Evolutionary conservation across 2,797 vertebrate genomes (phyloP).

Genomic region (Tolypeutes matacus): DNA sequence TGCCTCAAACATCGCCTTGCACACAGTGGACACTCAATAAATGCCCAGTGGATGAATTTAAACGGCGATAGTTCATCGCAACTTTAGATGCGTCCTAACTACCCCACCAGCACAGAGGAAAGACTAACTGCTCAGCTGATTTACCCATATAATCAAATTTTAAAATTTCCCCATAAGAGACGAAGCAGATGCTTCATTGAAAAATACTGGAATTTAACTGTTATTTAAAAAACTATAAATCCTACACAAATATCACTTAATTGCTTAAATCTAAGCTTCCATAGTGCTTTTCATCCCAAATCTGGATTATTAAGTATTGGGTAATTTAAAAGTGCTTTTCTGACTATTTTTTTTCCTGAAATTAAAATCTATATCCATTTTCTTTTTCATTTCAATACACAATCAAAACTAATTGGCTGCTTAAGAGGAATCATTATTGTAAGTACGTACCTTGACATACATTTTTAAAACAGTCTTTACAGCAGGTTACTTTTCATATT

Average conservation of each 20-base stretch:
- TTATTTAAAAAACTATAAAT: constrained; percentile 70
- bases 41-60: not conserved
- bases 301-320: constrained; percentile 26
- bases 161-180: constrained; percentile 34
- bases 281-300: not conserved
- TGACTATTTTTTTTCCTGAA: constrained; percentile 46
- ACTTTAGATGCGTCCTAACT: not conserved
- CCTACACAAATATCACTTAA: constrained; percentile 53
- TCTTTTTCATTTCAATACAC: not conserved
- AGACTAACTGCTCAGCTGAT: not conserved
- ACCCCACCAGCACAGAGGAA: not conserved
- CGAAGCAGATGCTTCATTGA: constrained; percentile 41
- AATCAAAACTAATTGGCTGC: constrained; percentile 41
- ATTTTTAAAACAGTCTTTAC: not conserved
- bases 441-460: not conserved
- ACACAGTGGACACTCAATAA: not conserved
- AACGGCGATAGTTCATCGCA: not conserved
- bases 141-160: constrained; percentile 44
- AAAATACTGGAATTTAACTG: constrained; percentile 69
- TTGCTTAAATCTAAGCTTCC: constrained; percentile 53
- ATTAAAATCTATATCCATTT: constrained; percentile 56
- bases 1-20: not conserved
- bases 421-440: not conserved
- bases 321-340: constrained; percentile 35
- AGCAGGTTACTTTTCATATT: not conserved